These are phyloP conservation scores for Macaria liturata DNA, from an alignment of 2,888 invertebrate genomes.

Conservation along the genomic window DNA sequence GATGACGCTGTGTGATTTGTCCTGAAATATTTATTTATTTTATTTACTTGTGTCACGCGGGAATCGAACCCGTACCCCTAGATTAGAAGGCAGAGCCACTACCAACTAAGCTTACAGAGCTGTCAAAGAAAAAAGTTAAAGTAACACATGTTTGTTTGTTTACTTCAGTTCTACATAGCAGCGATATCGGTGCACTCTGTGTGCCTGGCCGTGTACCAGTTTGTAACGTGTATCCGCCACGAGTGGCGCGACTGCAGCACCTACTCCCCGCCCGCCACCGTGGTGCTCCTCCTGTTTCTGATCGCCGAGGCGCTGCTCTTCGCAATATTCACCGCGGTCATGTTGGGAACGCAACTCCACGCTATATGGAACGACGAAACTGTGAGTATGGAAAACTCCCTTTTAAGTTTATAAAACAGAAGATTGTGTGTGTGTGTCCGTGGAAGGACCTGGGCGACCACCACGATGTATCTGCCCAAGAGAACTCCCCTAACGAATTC, in stretches of 20 bases:
- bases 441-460: no score
- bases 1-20: no score
- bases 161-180: constrained; percentile 97
- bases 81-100: no score
- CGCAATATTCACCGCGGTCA: constrained; percentile 98
- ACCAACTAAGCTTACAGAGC: not conserved
- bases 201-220: constrained; percentile 95
- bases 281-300: constrained; percentile 94
- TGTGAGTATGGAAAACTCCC: constrained; percentile 72
- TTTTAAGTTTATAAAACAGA: no score
- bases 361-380: constrained; percentile 99
- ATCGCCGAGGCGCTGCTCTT: constrained; percentile 97
- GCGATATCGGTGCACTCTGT: constrained; percentile 96
- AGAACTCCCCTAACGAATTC: no score
- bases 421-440: no score
- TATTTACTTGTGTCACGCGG: no score
- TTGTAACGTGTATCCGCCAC: constrained; percentile 94
- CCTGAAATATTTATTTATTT: no score
- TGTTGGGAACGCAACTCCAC: constrained; percentile 97
- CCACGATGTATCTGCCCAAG: no score
- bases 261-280: constrained; percentile 97
- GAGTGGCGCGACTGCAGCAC: constrained; percentile 98
- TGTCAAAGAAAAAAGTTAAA: no score
- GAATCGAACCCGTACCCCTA: no score
- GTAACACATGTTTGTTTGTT: not conserved